A percentile compares a stretch with the other conserved stretches of the same genome.
Conservation (phyloP, 2,113 vertebrate species). For the Phycodurus eques region DNA sequence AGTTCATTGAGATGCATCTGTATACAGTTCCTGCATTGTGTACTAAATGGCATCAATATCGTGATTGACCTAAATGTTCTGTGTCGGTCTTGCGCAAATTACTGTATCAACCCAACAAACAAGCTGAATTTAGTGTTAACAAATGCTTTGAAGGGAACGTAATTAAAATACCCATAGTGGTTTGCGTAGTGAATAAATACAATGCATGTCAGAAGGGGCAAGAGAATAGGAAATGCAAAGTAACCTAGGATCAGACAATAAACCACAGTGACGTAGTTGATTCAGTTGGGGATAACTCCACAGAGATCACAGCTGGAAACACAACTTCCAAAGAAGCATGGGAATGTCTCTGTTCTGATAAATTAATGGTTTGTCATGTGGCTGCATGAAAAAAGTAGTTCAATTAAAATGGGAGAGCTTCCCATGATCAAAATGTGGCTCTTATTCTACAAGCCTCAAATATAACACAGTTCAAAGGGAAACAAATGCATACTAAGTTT, state of each 20-base stretch:
- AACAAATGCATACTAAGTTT: neutral
- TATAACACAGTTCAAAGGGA: neutral
- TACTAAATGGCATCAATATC: neutral
- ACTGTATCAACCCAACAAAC: neutral
- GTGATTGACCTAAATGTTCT: neutral
- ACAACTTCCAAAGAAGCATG: conserved; percentile 51
- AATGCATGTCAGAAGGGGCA: conserved; percentile 1
- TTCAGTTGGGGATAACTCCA: conserved; percentile 36
- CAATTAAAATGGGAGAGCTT: neutral
- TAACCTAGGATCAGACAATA: conserved; percentile 42
- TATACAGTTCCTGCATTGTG: neutral
- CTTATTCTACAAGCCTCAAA: neutral
- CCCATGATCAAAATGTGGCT: neutral
- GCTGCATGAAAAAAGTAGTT: neutral
- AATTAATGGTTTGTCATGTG: conserved; percentile 11
- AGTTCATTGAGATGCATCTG: neutral
- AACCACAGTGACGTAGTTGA: conserved; percentile 58
- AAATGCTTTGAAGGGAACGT: neutral
- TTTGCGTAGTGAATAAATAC: neutral
- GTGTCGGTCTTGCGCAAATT: neutral
- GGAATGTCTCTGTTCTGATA: conserved; percentile 45
- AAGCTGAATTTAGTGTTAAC: neutral
- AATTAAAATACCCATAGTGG: neutral
- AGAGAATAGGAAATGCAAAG: conserved; percentile 27
- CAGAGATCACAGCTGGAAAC: conserved; percentile 61